phyloP scores from a whole-genome alignment of 2,888 invertebrate genomes.

The Melanargia galathea region DNA sequence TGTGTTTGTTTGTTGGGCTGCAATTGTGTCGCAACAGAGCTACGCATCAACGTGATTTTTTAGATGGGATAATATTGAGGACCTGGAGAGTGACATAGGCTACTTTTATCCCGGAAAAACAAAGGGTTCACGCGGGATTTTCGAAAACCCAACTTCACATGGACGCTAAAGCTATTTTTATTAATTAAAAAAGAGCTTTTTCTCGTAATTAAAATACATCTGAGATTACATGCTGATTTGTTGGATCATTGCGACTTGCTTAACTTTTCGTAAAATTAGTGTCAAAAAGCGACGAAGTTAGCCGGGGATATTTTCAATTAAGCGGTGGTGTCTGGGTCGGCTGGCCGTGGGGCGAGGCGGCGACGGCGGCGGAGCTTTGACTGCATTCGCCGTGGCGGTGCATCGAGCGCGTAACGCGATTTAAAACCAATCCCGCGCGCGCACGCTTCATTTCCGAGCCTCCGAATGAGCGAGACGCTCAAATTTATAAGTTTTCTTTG shows the following conservation, averaged over 20 bases:
- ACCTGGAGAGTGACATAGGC: too few relatives aligned
- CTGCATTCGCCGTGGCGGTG: slow-evolving; percentile 42
- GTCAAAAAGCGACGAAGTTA: slow-evolving; percentile 15
- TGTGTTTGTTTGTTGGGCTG: too few relatives aligned
- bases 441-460: slow-evolving; percentile 69
- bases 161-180: too few relatives aligned
- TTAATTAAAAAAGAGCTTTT: neutral
- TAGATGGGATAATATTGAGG: too few relatives aligned
- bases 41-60: too few relatives aligned
- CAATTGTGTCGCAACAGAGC: too few relatives aligned
- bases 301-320: slow-evolving; percentile 18
- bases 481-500: neutral
- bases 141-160: too few relatives aligned
- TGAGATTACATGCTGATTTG: neutral
- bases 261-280: neutral
- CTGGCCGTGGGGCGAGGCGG: slow-evolving; percentile 11
- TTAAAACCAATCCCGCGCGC: slow-evolving; percentile 74
- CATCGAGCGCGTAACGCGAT: slow-evolving; percentile 65
- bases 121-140: too few relatives aligned
- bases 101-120: too few relatives aligned
- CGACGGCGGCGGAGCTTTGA: slow-evolving; percentile 1
- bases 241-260: neutral
- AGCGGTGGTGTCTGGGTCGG: neutral
- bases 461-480: slow-evolving; percentile 49
- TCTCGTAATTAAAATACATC: neutral